Evolutionary conservation across 2,888 invertebrate genomes (phyloP), one percentile per base, ranked within the genome.

Genomic region (Cordylochernes scorpioides): DNA sequence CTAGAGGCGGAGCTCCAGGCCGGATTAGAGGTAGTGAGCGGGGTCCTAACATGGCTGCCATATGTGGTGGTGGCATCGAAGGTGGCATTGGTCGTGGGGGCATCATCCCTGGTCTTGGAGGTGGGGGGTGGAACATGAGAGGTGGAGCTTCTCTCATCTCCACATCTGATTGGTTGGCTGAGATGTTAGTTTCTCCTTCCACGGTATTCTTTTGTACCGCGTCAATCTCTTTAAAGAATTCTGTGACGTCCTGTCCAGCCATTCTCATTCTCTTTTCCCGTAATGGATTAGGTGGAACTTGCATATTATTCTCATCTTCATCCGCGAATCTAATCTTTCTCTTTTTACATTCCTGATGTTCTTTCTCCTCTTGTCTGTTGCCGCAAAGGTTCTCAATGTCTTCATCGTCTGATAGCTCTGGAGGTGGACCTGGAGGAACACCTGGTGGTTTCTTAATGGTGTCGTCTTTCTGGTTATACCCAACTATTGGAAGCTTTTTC

Each of bases 191-290:
- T 19, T 19, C 21, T 19, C 10, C 8, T 19, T 9, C 8, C 10
- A 9, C 19, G 8, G 10, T 9, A 19, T 19, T 19, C 8, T 19
- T 19, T 19, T 19, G 21, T 19, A 19, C 10, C 9, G 9, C 10
- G 14, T 7, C 15, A 28, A 51, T 49, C 45, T 80, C 80, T 47
- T 75, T 71, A 74, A 80, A 78, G 44, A 80, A 80, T 38, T 74
- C 73, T 44, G 82, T 82, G 13, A 82, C 73, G 46, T 80, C 78
- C 55, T 84, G 80, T 1, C 80, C 78, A 8, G 77, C 74, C 46
- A 78, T 63, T n/a, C 70, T 71, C 45, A 78, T 56, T 75, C 78
- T 78, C 42, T 73, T 68, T 44, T 77, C 73, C 47, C 80, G 78
- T 17, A 80, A 50, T 1, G 71, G 40, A 2, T 49, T 45, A 17